Evolutionary conservation across 2,797 vertebrate species (phyloP), one percentile per base, ranked within the genome.

Genomic region (Tachyglossus aculeatus): DNA sequence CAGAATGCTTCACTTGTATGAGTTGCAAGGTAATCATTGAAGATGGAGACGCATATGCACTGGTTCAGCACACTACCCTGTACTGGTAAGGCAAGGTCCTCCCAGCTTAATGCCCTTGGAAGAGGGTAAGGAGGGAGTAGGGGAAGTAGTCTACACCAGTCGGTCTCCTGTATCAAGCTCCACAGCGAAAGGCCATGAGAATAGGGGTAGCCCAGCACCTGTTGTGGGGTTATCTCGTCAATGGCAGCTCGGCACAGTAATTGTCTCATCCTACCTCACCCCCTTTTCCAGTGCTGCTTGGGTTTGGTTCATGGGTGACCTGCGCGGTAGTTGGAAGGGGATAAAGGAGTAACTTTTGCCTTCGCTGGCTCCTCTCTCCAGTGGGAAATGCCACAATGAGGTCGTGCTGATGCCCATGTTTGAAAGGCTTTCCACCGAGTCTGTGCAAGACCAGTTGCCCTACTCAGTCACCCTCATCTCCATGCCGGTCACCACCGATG

Each of bases 1-100:
- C 98, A 0, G 98, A 99, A 83, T 99, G 98, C 87, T 99, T 99
- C 60, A 95, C 96, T n/a, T 99, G 98, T 74, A 93, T 96, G 92
- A 96, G 95, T 87, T 99, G 98, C 92, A 98, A 93, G 86, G 96
- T 97, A 89, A 95, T 98, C 87, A 97, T 99, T 19, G 98, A 98
- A 60, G 98, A 99, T 75, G 90, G 92, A 48, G 97, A 99, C 54
- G 95, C 96, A 0, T 99, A 99, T 2, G 96, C 97, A 1, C 92
- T 99, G 27, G 98, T 99, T 27, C 96, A 98, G 61, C 94, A 96
- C 51, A 95, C 95, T 31, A 94, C 95, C 64, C 96, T 99, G 7
- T 99, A 97, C 89, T 98, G 98, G 98, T 99, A 89, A 96, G 96
- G 61, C 0, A 1, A 18, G 22, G 9, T 12, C 67, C 69, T 81